A percentile compares a stretch with the other conserved stretches of the same genome.
Conservation (phyloP, 2,888 invertebrate genomes). For the Hermaeophaga mercurialis region DNA sequence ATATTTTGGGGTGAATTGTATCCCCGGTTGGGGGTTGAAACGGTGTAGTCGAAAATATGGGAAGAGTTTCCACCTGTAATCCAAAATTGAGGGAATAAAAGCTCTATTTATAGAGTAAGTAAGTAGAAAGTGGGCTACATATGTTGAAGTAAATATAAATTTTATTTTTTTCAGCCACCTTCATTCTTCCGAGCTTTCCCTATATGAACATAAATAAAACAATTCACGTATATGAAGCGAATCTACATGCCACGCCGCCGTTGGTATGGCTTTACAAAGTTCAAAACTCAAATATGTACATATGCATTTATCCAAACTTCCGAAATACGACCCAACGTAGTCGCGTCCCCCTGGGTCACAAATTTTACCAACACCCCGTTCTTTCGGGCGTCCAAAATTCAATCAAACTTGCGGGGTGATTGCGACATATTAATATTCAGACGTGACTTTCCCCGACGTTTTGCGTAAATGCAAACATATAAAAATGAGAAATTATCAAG, state of each 20-base stretch:
- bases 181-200: not conserved
- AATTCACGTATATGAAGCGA: not conserved
- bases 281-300: slow-evolving; percentile 3
- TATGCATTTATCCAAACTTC: not conserved
- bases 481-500: too few relatives aligned
- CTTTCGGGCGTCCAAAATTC: not conserved
- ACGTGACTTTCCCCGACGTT: too few relatives aligned
- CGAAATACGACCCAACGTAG: not conserved
- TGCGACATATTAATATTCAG: not conserved
- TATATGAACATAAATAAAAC: not conserved
- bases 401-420: not conserved
- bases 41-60: too few relatives aligned
- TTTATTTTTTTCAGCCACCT: too few relatives aligned
- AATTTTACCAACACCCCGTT: not conserved
- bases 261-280: not conserved
- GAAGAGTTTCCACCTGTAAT: too few relatives aligned
- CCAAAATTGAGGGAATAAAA: too few relatives aligned
- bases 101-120: too few relatives aligned
- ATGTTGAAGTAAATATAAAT: too few relatives aligned
- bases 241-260: not conserved
- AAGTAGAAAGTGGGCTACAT: too few relatives aligned
- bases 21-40: too few relatives aligned
- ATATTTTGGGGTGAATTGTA: too few relatives aligned
- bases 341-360: not conserved
- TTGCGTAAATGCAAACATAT: too few relatives aligned